Evolutionary conservation across 2,113 vertebrate species (phyloP), one percentile per base, ranked within the genome.

Genomic region (Channa maculata): DNA sequence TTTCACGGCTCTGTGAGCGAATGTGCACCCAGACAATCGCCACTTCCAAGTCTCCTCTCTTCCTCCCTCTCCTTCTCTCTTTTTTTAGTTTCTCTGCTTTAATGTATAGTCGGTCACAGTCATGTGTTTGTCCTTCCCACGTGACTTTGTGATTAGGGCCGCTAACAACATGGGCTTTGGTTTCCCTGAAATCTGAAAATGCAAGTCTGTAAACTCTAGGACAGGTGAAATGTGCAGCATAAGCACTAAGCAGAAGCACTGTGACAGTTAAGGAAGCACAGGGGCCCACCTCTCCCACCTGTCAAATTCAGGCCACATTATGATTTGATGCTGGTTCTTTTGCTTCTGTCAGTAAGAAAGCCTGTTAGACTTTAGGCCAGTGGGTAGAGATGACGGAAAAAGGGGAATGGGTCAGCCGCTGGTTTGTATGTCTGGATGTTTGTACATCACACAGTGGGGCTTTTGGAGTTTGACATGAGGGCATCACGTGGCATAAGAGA

Each of bases 1-100:
- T 92, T 93, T 93, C 91, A 92, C 80, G 85, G 89, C 85, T 92
- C 88, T 64, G 78, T 91, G 89, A 89, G 79, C 85, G 80, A 90
- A 88, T 86, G 89, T 88, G 79, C 82, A 82, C 71, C 80, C 83
- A 84, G 85, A 87, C 10, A 59, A 85, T 80, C 24, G 46, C 65
- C 84, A 58, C 81, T 81, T 83, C 85, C 82, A 85, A 72, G 80
- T 52, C 76, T 70, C 46, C 70, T 24, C 70, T 44, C 76, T 65
- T 71, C 8, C 34, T 53, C 66, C 49, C 48, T 58, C 75, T 46
- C 44, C 13, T 64, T 67, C 65, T 51, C 45, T 63, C 54, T 13
- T 50, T 70, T 70, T 65, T 79, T 80, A 60, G 44, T 46, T 74
- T 64, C 60, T 74, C 59, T 39, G 46, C 71, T 53, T 83, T 73